A percentile compares a stretch with the other conserved stretches of the same genome.
phyloP scores from a whole-genome alignment of 2,797 vertebrate species.

The Trachurus trachurus region DNA sequence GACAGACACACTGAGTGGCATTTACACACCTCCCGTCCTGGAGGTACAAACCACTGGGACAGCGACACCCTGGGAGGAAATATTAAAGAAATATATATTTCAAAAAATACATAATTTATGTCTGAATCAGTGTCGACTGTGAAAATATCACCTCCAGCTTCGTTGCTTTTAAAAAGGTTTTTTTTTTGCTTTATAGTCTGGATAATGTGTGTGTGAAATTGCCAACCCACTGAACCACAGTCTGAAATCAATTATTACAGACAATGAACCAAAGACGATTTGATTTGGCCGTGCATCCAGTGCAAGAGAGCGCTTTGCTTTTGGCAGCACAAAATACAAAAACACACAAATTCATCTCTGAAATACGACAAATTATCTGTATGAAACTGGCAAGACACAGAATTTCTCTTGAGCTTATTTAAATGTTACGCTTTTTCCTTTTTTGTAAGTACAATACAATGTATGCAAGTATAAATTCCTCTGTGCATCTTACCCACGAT shows the following conservation, averaged over 20 bases:
- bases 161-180: background rate
- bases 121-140: background rate
- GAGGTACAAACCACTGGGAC: slow-evolving; percentile 85
- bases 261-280: background rate
- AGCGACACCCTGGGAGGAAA: slow-evolving; percentile 87
- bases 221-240: background rate
- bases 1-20: slow-evolving; percentile 87
- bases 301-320: background rate
- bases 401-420: background rate
- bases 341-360: background rate
- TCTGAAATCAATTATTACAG: background rate
- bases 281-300: background rate
- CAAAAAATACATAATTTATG: background rate
- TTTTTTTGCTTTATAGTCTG: background rate
- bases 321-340: background rate
- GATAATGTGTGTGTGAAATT: background rate
- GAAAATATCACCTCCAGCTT: background rate
- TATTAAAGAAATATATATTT: no score
- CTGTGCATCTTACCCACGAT: slow-evolving; percentile 79
- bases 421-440: background rate
- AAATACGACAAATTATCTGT: no score
- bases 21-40: slow-evolving; percentile 86
- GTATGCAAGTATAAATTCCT: background rate
- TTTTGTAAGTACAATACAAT: background rate
- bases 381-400: background rate